These are phyloP conservation scores for Prinia subflava DNA, from an alignment of 2,113 vertebrate species.

Conservation along the genomic window DNA sequence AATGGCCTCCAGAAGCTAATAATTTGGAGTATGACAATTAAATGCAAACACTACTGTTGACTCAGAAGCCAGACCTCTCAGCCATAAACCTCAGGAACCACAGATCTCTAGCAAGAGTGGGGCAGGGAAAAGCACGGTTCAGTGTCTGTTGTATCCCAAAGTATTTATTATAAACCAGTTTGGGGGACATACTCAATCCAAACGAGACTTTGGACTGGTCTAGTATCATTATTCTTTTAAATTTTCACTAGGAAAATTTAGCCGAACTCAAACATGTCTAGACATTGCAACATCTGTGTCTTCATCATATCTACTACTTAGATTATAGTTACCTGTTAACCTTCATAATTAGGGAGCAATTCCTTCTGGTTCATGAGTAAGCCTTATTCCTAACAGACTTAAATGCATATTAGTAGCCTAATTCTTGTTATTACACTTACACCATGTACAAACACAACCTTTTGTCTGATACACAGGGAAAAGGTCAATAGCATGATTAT, in stretches of 20 bases:
- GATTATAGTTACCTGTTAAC: not conserved
- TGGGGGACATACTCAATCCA: not conserved
- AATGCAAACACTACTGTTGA: not conserved
- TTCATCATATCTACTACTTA: not conserved
- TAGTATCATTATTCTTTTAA: not conserved
- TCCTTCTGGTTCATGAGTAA: not conserved
- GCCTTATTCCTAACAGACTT: not conserved
- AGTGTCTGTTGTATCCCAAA: rapidly evolving
- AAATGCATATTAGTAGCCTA: not conserved
- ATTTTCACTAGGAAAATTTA: not conserved
- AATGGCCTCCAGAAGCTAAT: not conserved
- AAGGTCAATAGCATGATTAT: not conserved
- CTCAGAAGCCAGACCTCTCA: not conserved
- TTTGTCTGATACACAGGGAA: not conserved
- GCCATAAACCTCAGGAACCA: not conserved
- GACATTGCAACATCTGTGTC: not conserved
- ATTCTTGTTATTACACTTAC: not conserved
- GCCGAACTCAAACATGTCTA: not conserved
- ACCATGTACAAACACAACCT: not conserved
- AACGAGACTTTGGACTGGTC: not conserved
- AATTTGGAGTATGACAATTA: not conserved
- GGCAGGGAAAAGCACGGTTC: not conserved
- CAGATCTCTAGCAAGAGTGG: not conserved
- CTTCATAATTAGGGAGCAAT: not conserved
- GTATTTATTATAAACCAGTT: not conserved